Conservation (phyloP, 2,797 vertebrate genomes). For the Pampus argenteus region DNA sequence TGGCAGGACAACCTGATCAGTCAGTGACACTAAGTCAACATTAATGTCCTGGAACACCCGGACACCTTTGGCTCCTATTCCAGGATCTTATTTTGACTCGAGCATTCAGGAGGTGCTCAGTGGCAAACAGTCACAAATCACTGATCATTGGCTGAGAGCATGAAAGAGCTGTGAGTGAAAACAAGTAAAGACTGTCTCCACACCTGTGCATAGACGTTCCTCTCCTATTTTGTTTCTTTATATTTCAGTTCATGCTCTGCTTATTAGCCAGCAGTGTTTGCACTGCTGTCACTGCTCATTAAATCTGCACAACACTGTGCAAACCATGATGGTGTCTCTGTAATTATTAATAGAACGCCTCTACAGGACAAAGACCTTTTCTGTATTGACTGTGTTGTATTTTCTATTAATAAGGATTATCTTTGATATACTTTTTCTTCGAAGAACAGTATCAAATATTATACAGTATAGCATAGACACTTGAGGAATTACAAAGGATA, state of each 20-base stretch:
- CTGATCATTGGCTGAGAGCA: slow-evolving; percentile 8
- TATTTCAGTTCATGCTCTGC: slow-evolving; percentile 18
- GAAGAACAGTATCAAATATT: slow-evolving; percentile 44
- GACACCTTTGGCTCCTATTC: slow-evolving; percentile 20
- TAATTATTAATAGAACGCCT: slow-evolving; percentile 2
- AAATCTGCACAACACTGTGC: slow-evolving; percentile 41
- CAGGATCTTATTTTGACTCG: slow-evolving; percentile 44
- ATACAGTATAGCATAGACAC: slow-evolving; percentile 14
- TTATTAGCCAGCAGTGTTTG: slow-evolving; percentile 45
- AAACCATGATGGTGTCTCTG: slow-evolving; percentile 34
- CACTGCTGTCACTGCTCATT: slow-evolving; percentile 25
- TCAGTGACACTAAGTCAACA: slow-evolving; percentile 1
- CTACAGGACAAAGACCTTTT: background rate
- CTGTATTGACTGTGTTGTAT: background rate
- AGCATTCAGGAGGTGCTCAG: slow-evolving; percentile 5
- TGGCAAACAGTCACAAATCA: slow-evolving; percentile 9
- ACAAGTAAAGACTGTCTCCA: slow-evolving; percentile 19
- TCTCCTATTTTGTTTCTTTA: background rate
- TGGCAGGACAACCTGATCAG: slow-evolving; percentile 1
- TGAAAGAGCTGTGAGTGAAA: background rate
- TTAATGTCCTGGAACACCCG: background rate
- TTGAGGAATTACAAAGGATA: slow-evolving; percentile 58
- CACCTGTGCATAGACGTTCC: slow-evolving; percentile 11
- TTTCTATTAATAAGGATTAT: background rate
- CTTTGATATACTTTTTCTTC: background rate